phyloP scores from a whole-genome alignment of 2,113 vertebrate genomes.

The Scartelaos histophorus region DNA sequence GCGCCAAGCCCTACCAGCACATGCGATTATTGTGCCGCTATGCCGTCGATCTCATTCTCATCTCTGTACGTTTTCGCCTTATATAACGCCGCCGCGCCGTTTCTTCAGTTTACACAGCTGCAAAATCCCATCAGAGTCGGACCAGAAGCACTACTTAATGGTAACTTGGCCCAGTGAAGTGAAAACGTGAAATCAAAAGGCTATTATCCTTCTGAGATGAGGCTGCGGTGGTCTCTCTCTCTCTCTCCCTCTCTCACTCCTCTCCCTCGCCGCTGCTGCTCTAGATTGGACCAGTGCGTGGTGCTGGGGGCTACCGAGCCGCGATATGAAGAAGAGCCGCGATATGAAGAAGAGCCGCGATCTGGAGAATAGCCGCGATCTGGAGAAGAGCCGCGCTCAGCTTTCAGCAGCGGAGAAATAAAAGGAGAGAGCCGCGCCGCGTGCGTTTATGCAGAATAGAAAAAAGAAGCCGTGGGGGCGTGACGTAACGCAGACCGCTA shows the following conservation, averaged over 20 bases:
- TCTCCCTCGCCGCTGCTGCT: background rate
- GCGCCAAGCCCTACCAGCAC: conserved; percentile 24
- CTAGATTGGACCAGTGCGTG: conserved; percentile 8
- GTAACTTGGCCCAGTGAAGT: conserved; percentile 20
- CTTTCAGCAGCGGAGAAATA: conserved; percentile 1
- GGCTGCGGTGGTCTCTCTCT: background rate
- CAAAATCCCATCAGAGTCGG: background rate
- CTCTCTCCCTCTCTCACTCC: background rate
- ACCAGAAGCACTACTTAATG: background rate
- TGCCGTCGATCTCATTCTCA: conserved; percentile 31
- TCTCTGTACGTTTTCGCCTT: conserved; percentile 51
- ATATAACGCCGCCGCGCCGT: conserved; percentile 45
- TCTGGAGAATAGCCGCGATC: conserved; percentile 13
- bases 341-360: too few relatives aligned
- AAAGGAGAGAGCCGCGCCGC: background rate
- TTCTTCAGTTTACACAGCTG: conserved; percentile 8
- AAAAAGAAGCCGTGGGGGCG: conserved; percentile 28
- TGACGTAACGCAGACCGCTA: conserved; percentile 58
- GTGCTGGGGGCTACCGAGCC: conserved; percentile 11
- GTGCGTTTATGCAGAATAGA: conserved; percentile 29
- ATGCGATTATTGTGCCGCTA: conserved; percentile 36
- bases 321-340: conserved; percentile 16
- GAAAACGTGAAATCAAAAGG: background rate
- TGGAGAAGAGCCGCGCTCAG: conserved; percentile 32
- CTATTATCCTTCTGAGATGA: conserved; percentile 7